Evolutionary conservation across 1,140 invertebrate species (phyloP).

Genomic region (Eupeodes corollae): DNA sequence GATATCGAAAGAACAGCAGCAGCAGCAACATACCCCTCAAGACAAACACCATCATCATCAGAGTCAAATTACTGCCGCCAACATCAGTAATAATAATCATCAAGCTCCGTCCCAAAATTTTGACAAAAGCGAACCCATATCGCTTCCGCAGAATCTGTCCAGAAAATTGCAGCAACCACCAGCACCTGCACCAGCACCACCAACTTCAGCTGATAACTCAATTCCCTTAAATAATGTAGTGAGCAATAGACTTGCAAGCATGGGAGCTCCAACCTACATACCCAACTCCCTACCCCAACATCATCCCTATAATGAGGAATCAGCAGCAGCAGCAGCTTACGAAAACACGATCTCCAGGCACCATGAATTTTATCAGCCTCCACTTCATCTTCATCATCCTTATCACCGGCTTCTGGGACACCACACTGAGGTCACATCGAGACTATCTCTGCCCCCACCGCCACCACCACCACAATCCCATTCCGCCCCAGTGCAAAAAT

Average conservation of each 20-base stretch:
- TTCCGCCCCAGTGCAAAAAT: neutral
- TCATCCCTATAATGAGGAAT: neutral
- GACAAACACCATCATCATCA: slow-evolving; percentile 3
- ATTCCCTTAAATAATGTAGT: neutral
- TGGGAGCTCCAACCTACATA: neutral
- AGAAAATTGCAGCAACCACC: neutral
- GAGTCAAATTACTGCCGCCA: neutral
- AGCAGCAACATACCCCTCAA: neutral
- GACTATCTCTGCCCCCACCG: neutral
- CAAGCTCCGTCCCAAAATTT: neutral
- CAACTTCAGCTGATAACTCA: neutral
- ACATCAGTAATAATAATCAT: neutral
- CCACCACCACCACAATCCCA: neutral
- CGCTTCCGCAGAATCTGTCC: slow-evolving; percentile 10
- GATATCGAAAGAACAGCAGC: slow-evolving; percentile 43
- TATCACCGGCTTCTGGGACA: neutral
- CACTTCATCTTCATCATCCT: neutral
- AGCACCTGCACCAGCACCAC: neutral
- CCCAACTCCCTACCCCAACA: neutral
- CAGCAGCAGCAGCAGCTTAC: neutral
- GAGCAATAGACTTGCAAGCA: neutral
- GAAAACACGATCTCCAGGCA: neutral
- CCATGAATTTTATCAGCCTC: neutral
- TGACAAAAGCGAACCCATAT: neutral
- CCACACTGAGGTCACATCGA: neutral